A percentile compares a stretch with the other conserved stretches of the same genome.
phyloP scores from a whole-genome alignment of 2,113 vertebrate species.

The Montifringilla adamsi region DNA sequence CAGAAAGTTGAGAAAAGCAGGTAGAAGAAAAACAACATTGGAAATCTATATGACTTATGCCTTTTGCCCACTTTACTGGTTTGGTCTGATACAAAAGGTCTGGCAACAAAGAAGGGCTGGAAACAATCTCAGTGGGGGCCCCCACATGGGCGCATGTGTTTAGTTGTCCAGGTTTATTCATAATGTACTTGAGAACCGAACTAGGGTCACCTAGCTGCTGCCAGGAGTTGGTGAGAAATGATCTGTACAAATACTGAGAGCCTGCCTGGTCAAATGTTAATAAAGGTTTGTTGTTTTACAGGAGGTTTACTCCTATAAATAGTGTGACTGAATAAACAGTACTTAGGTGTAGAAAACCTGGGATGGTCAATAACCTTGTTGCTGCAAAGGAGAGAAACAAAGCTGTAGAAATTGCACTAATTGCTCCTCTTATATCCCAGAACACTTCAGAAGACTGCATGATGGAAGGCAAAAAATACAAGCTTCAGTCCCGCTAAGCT shows the following conservation, averaged over 20 bases:
- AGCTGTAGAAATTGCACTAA: neutral
- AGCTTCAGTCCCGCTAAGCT: neutral
- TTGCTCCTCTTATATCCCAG: neutral
- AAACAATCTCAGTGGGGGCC: neutral
- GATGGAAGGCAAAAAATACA: neutral
- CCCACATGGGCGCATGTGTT: fast-evolving
- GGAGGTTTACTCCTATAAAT: neutral
- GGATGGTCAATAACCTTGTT: neutral
- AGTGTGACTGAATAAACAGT: neutral
- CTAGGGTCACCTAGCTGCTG: neutral
- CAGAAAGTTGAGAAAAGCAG: neutral
- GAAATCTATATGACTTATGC: neutral
- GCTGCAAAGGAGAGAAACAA: neutral
- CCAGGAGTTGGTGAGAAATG: neutral
- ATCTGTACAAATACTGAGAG: neutral
- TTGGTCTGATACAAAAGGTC: neutral
- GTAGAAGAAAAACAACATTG: neutral
- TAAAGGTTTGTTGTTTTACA: neutral
- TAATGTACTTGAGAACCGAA: neutral
- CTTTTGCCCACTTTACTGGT: neutral
- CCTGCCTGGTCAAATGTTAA: neutral
- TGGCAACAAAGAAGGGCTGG: neutral
- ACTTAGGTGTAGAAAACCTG: neutral
- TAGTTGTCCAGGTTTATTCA: neutral
- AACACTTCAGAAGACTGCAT: neutral